Evolutionary conservation across 2,113 vertebrate species (phyloP).

Genomic region (Tetrao urogallus): DNA sequence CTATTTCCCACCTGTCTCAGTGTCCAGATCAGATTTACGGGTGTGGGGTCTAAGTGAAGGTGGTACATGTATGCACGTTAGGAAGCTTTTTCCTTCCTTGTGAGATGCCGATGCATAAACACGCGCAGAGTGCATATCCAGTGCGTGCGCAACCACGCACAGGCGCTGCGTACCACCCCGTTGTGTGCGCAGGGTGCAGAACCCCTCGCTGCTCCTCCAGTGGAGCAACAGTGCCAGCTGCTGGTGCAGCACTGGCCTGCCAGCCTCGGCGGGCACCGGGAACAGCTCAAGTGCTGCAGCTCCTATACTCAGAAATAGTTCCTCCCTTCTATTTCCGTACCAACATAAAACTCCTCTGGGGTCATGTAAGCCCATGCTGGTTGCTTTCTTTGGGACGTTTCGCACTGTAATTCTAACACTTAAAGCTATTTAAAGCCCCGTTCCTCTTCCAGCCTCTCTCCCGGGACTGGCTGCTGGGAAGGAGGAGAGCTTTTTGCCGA

Average conservation of each 20-base stretch:
- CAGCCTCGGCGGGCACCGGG: accelerated
- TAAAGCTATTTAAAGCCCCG: not conserved
- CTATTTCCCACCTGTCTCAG: not conserved
- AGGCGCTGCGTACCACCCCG: accelerated
- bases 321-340: accelerated
- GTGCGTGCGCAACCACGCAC: accelerated
- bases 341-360: not conserved
- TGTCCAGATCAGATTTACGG: accelerated
- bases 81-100: not conserved
- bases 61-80: accelerated
- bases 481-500: not conserved
- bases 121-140: accelerated
- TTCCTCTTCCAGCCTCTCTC: not conserved
- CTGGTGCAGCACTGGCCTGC: constrained; percentile 14
- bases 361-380: accelerated
- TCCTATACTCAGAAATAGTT: not conserved
- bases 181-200: accelerated
- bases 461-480: not conserved
- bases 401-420: not conserved
- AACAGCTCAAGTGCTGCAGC: not conserved
- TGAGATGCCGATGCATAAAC: accelerated
- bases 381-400: accelerated
- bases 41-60: accelerated
- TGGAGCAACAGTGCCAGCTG: constrained; percentile 67
- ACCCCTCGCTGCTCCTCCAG: not conserved